Base-by-base conservation (phyloP, 2,113 vertebrate species). In the Amazona guildingii region DNA sequence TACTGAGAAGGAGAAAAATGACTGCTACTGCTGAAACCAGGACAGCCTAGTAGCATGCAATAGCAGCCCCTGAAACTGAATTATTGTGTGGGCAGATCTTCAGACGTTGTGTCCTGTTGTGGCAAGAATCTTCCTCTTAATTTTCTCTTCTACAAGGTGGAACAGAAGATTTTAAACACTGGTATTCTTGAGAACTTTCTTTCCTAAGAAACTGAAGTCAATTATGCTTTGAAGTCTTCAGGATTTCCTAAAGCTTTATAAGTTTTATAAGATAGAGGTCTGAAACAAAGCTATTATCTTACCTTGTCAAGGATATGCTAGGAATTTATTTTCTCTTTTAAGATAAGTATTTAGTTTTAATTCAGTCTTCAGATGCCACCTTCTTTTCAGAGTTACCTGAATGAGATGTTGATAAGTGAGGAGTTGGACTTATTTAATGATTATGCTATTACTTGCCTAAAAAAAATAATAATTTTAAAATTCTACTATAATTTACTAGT, bases 391-490 rank as follows among this genome's bases (percentile, higher is more conserved):
- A 77, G 7, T 68, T 90, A 88, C 59, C 67, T 67, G 77, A 96
- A 87, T 37, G 68, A 88, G 81, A 63, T 70, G 44, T 64, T 93
- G 76, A 92, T 93, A 84, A 95, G 95, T 66, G 54, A 74, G 51
- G 64, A 92, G 41, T 66, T 90, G 18, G 55, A 25, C 49, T 93
- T 81, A 52, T 29, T 39, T 86, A 86, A 79, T 88, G 52, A 85
- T 88, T 41, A 41, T 61, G 33, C 81, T 88, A 79, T 94, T 94
- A 85, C 93, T 89, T 93, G 31, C 43, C 43, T 85, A 76, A 81
- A 95, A 94, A 96, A 95, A 73, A 83, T 21, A 13, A 90, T 77
- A 27, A 51, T 31, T 83, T 97, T 78, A 69, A 92, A 96, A 90
- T 23, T 57, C 73, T 81, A n/a, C 41, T 63, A 52, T 73, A 83